A percentile compares a stretch with the other conserved stretches of the same genome.
Conservation (phyloP, 1,140 invertebrate genomes). For the Drosophila sucinea region DNA sequence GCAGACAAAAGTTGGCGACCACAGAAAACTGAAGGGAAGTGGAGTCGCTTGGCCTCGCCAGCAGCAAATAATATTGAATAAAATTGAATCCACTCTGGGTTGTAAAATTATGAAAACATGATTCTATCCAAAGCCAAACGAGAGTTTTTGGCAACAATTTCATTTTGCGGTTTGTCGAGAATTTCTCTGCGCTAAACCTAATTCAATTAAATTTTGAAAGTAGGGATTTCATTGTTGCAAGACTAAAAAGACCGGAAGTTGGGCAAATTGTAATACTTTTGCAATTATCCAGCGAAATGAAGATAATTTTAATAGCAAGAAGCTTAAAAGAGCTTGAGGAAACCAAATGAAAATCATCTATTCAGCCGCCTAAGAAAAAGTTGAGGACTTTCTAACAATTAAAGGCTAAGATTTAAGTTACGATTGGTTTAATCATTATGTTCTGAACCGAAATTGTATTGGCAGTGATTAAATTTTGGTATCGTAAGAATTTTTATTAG, state of each 20-base stretch:
- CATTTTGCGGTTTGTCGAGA: conserved; percentile 49
- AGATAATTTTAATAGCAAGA: conserved; percentile 31
- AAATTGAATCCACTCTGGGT: conserved; percentile 70
- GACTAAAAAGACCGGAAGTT: conserved; percentile 40
- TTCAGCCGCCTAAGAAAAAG: neutral
- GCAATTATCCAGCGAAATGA: conserved; percentile 63
- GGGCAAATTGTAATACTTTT: conserved; percentile 71
- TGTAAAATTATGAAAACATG: conserved; percentile 77
- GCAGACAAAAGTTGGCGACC: conserved; percentile 68
- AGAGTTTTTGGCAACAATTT: conserved; percentile 61
- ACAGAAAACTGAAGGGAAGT: conserved; percentile 27
- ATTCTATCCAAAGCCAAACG: conserved; percentile 24
- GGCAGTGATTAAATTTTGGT: too few species aligned
- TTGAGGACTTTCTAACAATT: neutral
- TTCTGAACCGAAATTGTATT: too few species aligned
- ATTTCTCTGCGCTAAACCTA: conserved; percentile 48
- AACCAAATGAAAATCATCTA: neutral
- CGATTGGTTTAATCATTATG: too few species aligned
- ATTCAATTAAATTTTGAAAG: conserved; percentile 73
- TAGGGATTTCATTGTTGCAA: conserved; percentile 29
- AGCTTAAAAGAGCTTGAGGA: neutral
- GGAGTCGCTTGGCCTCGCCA: conserved; percentile 15
- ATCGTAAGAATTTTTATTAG: too few species aligned
- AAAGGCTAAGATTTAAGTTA: too few species aligned
- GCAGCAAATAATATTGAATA: conserved; percentile 78